These are phyloP conservation scores for Nixonia krombeini DNA, from an alignment of 1,140 invertebrate species.

Conservation along the genomic window DNA sequence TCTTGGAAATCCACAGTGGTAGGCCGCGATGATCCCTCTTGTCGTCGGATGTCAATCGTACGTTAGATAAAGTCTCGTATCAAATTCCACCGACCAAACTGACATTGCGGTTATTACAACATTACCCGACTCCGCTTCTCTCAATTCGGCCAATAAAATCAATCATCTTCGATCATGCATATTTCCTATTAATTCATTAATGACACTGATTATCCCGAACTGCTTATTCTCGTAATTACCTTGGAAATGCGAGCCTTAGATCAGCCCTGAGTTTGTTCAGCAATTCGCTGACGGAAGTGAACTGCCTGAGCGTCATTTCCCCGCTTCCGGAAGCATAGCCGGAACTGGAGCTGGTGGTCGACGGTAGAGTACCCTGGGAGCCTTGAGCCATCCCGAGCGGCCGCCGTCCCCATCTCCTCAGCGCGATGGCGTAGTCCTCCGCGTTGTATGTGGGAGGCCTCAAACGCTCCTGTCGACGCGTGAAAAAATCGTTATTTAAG, in stretches of 20 bases:
- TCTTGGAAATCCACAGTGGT: too few species aligned
- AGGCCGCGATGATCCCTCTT: too few species aligned
- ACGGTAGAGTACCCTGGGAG: conserved; percentile 65
- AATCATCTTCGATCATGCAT: too few species aligned
- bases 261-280: conserved; percentile 90
- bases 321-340: conserved; percentile 72
- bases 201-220: neutral
- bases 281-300: conserved; percentile 87
- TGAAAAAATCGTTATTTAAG: conserved; percentile 11
- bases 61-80: too few species aligned
- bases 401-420: conserved; percentile 83
- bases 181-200: neutral
- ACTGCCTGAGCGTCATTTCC: conserved; percentile 90
- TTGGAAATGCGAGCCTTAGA: conserved; percentile 87
- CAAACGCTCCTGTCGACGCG: conserved; percentile 79
- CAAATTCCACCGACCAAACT: too few species aligned
- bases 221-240: conserved; percentile 74
- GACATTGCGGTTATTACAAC: too few species aligned
- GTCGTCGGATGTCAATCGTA: too few species aligned
- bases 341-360: conserved; percentile 70
- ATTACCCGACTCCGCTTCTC: too few species aligned
- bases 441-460: conserved; percentile 89
- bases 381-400: conserved; percentile 63
- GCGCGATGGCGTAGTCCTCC: conserved; percentile 83
- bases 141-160: too few species aligned